phyloP scores from a whole-genome alignment of 2,888 invertebrate genomes.

The Melikaiella ostensackeni region DNA sequence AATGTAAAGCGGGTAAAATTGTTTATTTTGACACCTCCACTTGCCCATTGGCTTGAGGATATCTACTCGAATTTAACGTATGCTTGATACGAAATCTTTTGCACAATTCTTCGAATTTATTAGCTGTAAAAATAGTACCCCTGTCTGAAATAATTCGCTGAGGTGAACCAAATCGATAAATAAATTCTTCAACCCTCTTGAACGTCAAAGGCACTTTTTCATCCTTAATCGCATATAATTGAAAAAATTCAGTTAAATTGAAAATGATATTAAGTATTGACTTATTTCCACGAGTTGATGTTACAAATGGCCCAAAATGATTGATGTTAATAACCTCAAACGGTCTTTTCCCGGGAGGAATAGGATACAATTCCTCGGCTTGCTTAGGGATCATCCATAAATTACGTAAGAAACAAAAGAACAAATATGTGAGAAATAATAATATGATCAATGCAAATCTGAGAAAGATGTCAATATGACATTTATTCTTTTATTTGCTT shows the following conservation, averaged over 20 bases:
- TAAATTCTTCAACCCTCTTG: conserved; percentile 24
- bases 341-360: conserved; percentile 45
- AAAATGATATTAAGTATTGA: conserved; percentile 48
- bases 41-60: conserved; percentile 38
- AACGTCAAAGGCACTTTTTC: conserved; percentile 33
- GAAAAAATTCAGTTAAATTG: conserved; percentile 48
- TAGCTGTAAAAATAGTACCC: conserved; percentile 45
- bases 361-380: conserved; percentile 53
- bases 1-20: conserved; percentile 25
- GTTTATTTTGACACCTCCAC: conserved; percentile 33
- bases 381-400: too few species aligned
- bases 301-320: conserved; percentile 50
- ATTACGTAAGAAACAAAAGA: too few species aligned
- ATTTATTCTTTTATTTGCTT: too few species aligned
- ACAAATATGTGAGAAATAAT: too few species aligned
- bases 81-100: conserved; percentile 33
- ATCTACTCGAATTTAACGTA: conserved; percentile 12
- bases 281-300: conserved; percentile 38
- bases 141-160: conserved; percentile 41
- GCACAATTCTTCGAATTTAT: conserved; percentile 46
- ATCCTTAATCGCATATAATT: conserved; percentile 45
- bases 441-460: too few species aligned
- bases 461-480: too few species aligned
- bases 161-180: conserved; percentile 43
- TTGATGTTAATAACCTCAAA: conserved; percentile 50